phyloP scores from a whole-genome alignment of 2,113 vertebrate genomes.

The Tauraco erythrolophus region DNA sequence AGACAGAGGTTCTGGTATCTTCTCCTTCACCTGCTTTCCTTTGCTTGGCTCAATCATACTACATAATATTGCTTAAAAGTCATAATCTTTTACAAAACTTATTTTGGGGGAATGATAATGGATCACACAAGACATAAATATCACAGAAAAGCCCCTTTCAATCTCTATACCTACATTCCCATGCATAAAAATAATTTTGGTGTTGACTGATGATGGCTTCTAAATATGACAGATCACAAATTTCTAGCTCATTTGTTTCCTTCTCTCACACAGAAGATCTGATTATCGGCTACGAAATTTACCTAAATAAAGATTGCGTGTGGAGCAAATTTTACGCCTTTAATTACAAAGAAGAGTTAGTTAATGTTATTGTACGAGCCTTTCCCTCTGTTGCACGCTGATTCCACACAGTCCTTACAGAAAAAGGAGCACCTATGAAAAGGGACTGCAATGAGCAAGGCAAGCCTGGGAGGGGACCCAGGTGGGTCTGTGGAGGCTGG shows the following conservation, averaged over 20 bases:
- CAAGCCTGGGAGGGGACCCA: neutral
- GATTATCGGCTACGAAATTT: constrained; percentile 4
- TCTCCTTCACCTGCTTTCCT: neutral
- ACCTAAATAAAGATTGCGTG: constrained; percentile 37
- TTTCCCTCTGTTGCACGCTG: neutral
- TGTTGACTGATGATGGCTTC: neutral
- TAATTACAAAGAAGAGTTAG: constrained; percentile 34
- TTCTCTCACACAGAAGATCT: constrained; percentile 14
- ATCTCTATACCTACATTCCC: neutral
- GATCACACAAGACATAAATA: neutral
- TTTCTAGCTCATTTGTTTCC: constrained; percentile 35
- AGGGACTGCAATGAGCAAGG: neutral
- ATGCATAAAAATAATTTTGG: constrained; percentile 17
- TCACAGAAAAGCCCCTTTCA: neutral
- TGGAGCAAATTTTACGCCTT: constrained; percentile 39
- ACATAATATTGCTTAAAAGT: neutral
- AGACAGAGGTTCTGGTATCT: neutral
- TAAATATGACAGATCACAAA: constrained; percentile 29
- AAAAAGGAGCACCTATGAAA: neutral
- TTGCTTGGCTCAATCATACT: neutral
- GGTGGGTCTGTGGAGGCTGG: neutral
- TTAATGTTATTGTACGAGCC: neutral
- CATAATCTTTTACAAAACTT: neutral
- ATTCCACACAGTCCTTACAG: neutral
- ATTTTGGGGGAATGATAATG: neutral